A percentile compares a stretch with the other conserved stretches of the same genome.
phyloP scores from a whole-genome alignment of 2,113 vertebrate species.

The Crypturellus undulatus region DNA sequence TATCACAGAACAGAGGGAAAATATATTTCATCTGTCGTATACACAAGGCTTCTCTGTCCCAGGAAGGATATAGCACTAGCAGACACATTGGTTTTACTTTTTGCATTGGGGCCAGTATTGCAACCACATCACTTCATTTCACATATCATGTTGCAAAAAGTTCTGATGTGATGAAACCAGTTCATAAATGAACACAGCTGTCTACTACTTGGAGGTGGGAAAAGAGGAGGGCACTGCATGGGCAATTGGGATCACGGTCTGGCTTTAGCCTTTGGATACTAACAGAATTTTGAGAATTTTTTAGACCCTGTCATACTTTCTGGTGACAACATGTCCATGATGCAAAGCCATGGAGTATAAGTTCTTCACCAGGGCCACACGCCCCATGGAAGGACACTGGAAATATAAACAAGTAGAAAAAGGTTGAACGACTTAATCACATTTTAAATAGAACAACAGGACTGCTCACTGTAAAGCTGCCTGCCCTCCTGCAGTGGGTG shows the following conservation, averaged over 20 bases:
- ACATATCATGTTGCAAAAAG: accelerated
- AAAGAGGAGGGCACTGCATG: background rate
- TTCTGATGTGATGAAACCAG: accelerated
- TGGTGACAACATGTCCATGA: accelerated
- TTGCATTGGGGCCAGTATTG: accelerated
- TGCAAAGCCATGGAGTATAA: background rate
- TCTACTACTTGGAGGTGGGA: no score
- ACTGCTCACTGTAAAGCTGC: background rate
- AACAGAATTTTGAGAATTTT: background rate
- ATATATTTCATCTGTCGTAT: background rate
- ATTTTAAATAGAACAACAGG: background rate
- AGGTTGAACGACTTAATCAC: accelerated
- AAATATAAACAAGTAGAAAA: background rate
- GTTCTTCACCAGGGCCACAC: accelerated
- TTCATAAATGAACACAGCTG: background rate
- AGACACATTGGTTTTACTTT: background rate
- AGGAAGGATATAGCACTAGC: background rate
- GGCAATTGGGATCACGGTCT: accelerated
- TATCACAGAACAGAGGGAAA: background rate
- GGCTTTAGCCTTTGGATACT: background rate
- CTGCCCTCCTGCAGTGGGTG: background rate
- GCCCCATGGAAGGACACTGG: background rate
- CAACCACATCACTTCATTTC: accelerated
- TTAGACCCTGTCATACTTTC: background rate
- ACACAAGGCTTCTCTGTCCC: background rate